These are phyloP conservation scores for Clarias magur DNA, from an alignment of 2,113 vertebrate species.

Conservation along the genomic window DNA sequence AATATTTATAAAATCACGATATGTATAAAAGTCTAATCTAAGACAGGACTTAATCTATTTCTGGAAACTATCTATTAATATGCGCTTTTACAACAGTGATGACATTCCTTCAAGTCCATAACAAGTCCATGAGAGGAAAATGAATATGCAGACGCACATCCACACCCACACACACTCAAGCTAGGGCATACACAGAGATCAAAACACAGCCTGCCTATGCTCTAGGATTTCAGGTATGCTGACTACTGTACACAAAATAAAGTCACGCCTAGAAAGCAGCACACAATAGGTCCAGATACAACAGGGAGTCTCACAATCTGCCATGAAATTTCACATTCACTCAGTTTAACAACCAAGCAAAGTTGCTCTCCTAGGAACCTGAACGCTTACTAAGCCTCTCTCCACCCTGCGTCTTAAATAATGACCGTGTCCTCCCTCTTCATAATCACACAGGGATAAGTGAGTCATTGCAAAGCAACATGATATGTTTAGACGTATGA, in stretches of 20 bases:
- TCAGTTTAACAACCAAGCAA: constrained; percentile 15
- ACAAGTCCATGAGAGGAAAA: neutral
- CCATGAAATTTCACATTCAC: constrained; percentile 33
- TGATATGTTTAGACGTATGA: constrained; percentile 21
- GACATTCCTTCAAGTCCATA: neutral
- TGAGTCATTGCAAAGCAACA: constrained; percentile 39
- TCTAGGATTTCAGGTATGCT: neutral
- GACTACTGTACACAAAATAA: constrained; percentile 18
- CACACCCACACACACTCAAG: neutral
- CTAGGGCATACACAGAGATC: neutral
- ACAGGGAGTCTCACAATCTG: constrained; percentile 18
- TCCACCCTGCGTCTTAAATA: constrained; percentile 41
- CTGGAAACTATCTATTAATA: neutral
- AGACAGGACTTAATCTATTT: neutral
- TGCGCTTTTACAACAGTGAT: neutral
- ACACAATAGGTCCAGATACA: constrained; percentile 28
- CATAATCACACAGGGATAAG: constrained; percentile 32
- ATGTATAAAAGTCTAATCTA: neutral
- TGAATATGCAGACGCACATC: neutral
- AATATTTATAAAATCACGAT: too few species aligned
- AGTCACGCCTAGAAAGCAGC: constrained; percentile 38
- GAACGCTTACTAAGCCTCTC: constrained; percentile 26
- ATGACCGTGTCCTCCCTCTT: constrained; percentile 37
- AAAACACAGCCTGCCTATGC: neutral
- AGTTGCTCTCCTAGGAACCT: constrained; percentile 26